Evolutionary conservation across 2,888 invertebrate species (phyloP).

Genomic region (Diabrotica balteata): DNA sequence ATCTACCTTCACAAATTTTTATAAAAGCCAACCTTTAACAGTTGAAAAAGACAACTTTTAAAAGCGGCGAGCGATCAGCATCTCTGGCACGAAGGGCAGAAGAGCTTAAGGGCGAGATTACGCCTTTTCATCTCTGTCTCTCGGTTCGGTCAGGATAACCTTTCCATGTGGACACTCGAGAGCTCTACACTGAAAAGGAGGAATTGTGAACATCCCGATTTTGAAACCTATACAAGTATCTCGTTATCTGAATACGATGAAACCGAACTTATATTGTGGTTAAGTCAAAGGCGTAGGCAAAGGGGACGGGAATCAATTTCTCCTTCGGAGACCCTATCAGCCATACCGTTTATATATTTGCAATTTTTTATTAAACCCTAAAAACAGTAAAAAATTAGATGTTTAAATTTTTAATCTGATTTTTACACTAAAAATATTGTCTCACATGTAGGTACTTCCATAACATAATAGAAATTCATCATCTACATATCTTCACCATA

Average conservation of each 20-base stretch:
- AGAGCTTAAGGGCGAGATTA: conserved; percentile 30
- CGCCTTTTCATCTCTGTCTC: conserved; percentile 16
- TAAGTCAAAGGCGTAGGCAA: conserved; percentile 19
- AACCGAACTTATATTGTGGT: conserved; percentile 42
- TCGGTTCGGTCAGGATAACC: conserved; percentile 43
- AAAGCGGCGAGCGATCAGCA: conserved; percentile 6
- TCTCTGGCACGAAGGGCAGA: conserved; percentile 5
- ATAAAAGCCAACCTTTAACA: conserved; percentile 40
- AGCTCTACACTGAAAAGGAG: conserved; percentile 47
- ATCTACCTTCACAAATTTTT: conserved; percentile 30
- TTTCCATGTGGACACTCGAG: conserved; percentile 49
- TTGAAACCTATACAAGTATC: conserved; percentile 56
- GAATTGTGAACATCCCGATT: conserved; percentile 51
- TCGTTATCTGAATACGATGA: conserved; percentile 50
- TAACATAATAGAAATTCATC: too few relatives aligned
- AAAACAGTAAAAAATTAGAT: too few relatives aligned
- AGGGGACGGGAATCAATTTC: neutral
- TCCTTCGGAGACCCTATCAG: too few relatives aligned
- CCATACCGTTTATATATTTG: too few relatives aligned
- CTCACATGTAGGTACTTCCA: too few relatives aligned
- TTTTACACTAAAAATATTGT: too few relatives aligned
- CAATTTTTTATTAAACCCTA: too few relatives aligned
- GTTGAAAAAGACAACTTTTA: conserved; percentile 42
- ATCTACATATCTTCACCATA: too few relatives aligned
- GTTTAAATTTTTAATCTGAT: too few relatives aligned